Evolutionary conservation across 2,797 vertebrate species (phyloP).

Genomic region (Clarias laeviceps): DNA sequence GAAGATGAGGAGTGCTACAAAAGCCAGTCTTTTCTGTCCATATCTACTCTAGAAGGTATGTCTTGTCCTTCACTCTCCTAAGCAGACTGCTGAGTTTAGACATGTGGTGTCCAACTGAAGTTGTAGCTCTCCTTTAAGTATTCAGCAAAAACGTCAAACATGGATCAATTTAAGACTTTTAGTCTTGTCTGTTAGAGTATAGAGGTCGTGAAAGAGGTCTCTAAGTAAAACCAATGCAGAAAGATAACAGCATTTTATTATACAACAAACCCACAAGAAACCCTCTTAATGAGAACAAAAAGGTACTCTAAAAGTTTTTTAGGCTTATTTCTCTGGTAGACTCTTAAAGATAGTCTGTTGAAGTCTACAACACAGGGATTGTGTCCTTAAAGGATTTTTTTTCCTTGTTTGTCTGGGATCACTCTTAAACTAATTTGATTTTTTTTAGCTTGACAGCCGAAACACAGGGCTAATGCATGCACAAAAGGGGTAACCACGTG

Average conservation of each 20-base stretch:
- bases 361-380: neutral
- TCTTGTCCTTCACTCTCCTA: neutral
- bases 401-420: no score
- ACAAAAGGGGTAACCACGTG: no score
- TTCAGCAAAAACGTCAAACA: neutral
- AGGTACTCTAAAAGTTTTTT: neutral
- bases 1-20: neutral
- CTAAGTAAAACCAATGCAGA: neutral
- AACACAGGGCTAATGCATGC: no score
- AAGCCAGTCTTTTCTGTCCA: neutral
- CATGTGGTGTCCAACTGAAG: neutral
- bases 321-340: neutral
- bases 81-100: neutral
- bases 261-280: neutral
- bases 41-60: neutral
- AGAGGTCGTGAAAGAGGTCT: neutral
- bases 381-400: neutral
- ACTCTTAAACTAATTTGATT: neutral
- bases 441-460: no score
- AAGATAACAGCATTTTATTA: neutral
- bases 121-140: neutral
- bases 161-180: neutral
- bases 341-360: neutral
- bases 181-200: no score
- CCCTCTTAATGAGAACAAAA: neutral